Evolutionary conservation across 2,888 invertebrate genomes (phyloP).

Genomic region (Amblyjoppa proteus): DNA sequence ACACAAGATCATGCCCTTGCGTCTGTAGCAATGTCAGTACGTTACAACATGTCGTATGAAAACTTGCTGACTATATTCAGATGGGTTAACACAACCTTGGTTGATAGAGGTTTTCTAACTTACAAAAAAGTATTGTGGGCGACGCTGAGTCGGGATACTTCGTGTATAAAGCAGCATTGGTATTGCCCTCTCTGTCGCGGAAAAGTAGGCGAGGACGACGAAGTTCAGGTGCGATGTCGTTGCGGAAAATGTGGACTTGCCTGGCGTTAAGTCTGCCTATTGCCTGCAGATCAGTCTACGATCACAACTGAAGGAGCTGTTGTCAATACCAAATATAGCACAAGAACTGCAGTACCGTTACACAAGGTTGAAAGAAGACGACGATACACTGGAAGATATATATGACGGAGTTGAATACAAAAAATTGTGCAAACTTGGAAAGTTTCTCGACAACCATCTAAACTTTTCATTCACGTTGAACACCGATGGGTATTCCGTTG

Average conservation of each 20-base stretch:
- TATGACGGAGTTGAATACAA: slow-evolving; percentile 63
- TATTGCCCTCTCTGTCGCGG: not conserved
- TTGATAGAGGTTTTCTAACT: not conserved
- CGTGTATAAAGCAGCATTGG: not conserved
- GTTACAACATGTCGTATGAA: not conserved
- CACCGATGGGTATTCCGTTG: slow-evolving; percentile 54
- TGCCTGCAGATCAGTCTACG: not conserved
- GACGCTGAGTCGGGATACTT: not conserved
- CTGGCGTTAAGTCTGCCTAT: not conserved
- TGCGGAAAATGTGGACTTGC: not conserved
- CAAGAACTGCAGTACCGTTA: slow-evolving; percentile 17
- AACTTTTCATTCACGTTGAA: slow-evolving; percentile 61
- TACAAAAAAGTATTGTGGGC: not conserved
- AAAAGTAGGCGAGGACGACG: not conserved
- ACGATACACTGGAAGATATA: slow-evolving; percentile 49
- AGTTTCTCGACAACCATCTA: slow-evolving; percentile 34
- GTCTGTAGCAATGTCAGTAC: not conserved
- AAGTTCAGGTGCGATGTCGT: not conserved
- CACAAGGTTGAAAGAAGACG: slow-evolving; percentile 15
- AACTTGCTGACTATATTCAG: not conserved
- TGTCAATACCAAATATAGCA: not conserved
- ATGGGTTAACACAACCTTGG: not conserved
- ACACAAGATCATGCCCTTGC: not conserved
- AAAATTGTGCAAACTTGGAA: slow-evolving; percentile 23
- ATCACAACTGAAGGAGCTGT: slow-evolving; percentile 16